These are phyloP conservation scores for Beris morrisii DNA, from an alignment of 2,888 invertebrate species.

Conservation along the genomic window DNA sequence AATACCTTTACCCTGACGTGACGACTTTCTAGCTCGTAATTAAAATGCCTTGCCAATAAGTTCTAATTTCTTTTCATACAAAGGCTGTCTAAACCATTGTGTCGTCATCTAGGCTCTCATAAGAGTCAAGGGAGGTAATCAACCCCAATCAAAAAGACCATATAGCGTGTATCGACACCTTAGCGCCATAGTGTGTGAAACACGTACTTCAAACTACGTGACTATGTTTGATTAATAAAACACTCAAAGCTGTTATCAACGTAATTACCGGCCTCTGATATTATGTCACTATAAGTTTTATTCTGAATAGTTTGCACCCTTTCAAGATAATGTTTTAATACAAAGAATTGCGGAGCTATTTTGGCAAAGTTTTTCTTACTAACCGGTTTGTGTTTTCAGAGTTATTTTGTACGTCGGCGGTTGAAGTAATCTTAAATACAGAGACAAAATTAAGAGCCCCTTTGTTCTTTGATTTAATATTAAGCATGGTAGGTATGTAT, in stretches of 20 bases:
- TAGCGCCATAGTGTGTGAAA: conserved; percentile 3
- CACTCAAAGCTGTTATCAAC: conserved; percentile 2
- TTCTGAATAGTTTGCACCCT: too few relatives aligned
- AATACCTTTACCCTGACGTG: conserved; percentile 24
- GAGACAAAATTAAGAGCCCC: too few relatives aligned
- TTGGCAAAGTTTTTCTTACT: too few relatives aligned
- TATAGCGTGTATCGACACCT: conserved; percentile 5
- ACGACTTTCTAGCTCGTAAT: conserved; percentile 17
- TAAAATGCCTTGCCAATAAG: conserved; percentile 16
- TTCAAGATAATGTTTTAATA: too few relatives aligned
- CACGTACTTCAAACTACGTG: conserved; percentile 15
- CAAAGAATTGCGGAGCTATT: too few relatives aligned
- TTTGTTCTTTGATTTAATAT: too few relatives aligned
- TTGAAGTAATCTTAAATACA: too few relatives aligned
- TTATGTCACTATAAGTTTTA: background rate
- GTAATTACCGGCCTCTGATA: conserved; percentile 22
- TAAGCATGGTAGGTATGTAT: too few relatives aligned
- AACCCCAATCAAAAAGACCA: conserved; percentile 9
- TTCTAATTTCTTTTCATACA: background rate
- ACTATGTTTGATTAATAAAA: conserved; percentile 27
- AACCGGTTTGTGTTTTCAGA: too few relatives aligned
- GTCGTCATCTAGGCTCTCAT: too few relatives aligned
- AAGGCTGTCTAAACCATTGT: too few relatives aligned
- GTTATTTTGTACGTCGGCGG: too few relatives aligned
- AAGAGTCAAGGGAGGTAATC: conserved; percentile 1